Evolutionary conservation across 2,113 vertebrate species (phyloP).

Genomic region (Columba livia): DNA sequence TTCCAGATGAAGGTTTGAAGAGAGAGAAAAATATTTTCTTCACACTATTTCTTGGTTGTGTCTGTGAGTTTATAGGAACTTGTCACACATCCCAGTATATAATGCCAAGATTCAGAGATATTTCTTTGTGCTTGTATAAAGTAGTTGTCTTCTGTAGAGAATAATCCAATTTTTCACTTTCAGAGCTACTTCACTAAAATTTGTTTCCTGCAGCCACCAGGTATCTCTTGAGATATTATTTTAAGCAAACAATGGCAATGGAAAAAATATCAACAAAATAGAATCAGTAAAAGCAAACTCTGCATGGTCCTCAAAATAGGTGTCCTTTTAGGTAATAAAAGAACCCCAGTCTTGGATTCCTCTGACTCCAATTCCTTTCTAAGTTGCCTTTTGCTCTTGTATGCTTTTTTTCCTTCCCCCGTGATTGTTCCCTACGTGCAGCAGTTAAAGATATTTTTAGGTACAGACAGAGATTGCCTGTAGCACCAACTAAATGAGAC

Average conservation of each 20-base stretch:
- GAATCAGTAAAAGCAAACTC: slow-evolving; percentile 14
- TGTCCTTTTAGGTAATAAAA: slow-evolving; percentile 45
- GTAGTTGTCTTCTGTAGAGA: slow-evolving; percentile 28
- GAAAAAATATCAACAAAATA: slow-evolving; percentile 51
- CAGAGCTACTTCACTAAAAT: slow-evolving; percentile 13
- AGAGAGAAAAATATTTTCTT: slow-evolving; percentile 23
- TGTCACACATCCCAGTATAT: slow-evolving; percentile 8
- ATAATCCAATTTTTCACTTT: slow-evolving; percentile 41
- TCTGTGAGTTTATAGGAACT: slow-evolving; percentile 25
- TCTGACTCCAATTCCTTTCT: slow-evolving; percentile 43
- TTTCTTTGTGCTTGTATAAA: slow-evolving; percentile 12
- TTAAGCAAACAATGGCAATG: background rate
- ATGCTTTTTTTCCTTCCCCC: background rate
- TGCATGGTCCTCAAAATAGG: background rate
- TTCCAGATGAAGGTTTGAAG: background rate
- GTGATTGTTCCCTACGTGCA: slow-evolving; percentile 45
- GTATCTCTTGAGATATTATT: slow-evolving; percentile 36
- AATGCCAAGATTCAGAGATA: background rate
- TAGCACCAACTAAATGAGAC: slow-evolving; percentile 69
- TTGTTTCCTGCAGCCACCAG: background rate
- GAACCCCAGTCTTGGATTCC: slow-evolving; percentile 4
- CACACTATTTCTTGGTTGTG: background rate
- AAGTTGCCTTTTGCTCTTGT: slow-evolving; percentile 56
- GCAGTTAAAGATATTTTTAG: slow-evolving; percentile 70
- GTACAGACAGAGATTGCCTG: slow-evolving; percentile 66